Evolutionary conservation across 2,113 vertebrate genomes (phyloP), one percentile per base, ranked within the genome.

Genomic region (Hyperoodon ampullatus): DNA sequence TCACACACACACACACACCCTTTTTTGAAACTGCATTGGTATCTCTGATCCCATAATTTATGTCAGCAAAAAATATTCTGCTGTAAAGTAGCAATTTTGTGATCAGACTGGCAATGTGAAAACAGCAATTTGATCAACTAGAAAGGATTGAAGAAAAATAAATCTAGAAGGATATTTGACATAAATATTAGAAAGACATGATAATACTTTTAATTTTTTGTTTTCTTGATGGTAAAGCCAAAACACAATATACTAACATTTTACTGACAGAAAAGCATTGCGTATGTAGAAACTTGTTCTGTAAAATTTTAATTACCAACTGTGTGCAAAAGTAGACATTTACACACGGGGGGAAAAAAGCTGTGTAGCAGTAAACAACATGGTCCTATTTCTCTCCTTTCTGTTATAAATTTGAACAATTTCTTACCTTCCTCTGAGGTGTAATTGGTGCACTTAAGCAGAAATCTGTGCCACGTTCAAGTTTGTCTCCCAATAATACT

Each of bases 11-110:
- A 50, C 26, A 65, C 85, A 53, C 84, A 63, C 61, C 86, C 50
- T 50, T 68, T 95, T 82, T 96, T 96, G 66, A 88, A 58, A 96
- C 8, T 18, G 39, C 92, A 89, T 80, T 90, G 72, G 60, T 90
- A 2, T 97, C 83, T 97, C 88, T 95, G 39, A 10, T 96, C 88
- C 72, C 82, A 94, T 97, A 8, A 94, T 98, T 97, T 97, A 94
- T 97, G 65, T 97, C 93, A 97, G 88, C 88, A 97, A 1, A 93
- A 30, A 42, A 6, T 60, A 95, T 71, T 96, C 72, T 42, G 33
- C 74, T 1, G 60, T n/a, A 78, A 89, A 98, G 94, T 94, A 87
- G 77, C 68, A 42, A 10, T 97, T 97, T 95, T 97, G 93, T 92
- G 81, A 90, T 92, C 28, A 2, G 42, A 60, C 77, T 92, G 70